Conservation (phyloP, 2,113 vertebrate genomes). For the Brachypodius melanocephalos region DNA sequence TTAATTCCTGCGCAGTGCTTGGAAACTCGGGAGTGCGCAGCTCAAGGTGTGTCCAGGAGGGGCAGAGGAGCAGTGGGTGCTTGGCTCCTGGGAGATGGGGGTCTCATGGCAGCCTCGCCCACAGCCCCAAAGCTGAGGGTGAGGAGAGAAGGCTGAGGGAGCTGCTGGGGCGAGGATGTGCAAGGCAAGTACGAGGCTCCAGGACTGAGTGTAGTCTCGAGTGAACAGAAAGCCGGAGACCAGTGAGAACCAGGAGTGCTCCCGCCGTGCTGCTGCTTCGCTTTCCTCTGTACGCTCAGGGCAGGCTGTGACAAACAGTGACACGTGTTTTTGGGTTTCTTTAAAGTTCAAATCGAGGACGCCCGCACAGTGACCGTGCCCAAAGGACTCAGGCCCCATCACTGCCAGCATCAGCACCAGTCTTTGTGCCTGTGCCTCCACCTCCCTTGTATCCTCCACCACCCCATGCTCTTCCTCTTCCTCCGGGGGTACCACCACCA, state of each 20-base stretch:
- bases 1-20: background rate
- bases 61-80: background rate
- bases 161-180: background rate
- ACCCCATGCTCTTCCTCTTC: conserved; percentile 83
- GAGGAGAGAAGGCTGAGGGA: background rate
- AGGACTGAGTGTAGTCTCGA: background rate
- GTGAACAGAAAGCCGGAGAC: background rate
- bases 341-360: conserved; percentile 77
- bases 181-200: background rate
- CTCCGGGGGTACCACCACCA: conserved; percentile 81
- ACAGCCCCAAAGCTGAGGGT: background rate
- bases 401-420: conserved; percentile 74
- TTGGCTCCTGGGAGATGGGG: background rate
- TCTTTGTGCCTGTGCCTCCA: conserved; percentile 81
- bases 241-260: background rate
- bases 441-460: conserved; percentile 81
- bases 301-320: conserved; percentile 53
- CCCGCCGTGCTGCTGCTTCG: background rate
- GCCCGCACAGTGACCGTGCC: conserved; percentile 78
- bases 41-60: background rate
- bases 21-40: background rate
- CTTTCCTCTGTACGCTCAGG: background rate
- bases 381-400: conserved; percentile 80
- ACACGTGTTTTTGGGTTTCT: conserved; percentile 70
- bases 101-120: background rate